phyloP scores from a whole-genome alignment of 2,113 vertebrate genomes.

The Microtus oregoni region DNA sequence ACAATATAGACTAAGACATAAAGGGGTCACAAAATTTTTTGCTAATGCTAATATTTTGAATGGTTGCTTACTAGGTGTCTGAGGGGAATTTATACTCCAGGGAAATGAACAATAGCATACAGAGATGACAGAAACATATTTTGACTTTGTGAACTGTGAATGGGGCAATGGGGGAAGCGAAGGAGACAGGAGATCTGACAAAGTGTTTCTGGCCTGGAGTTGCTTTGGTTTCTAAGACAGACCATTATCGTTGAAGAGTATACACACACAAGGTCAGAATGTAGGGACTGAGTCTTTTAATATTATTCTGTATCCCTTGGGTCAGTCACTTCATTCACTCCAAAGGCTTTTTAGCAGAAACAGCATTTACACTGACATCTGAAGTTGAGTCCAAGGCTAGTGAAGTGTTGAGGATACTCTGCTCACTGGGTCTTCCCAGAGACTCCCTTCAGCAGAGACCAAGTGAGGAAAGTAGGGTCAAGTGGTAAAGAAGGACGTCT shows the following conservation, averaged over 20 bases:
- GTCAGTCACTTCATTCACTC: neutral
- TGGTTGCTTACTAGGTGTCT: neutral
- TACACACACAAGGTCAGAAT: neutral
- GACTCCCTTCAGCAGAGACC: neutral
- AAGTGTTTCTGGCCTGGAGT: neutral
- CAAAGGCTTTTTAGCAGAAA: neutral
- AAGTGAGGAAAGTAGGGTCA: neutral
- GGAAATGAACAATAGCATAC: neutral
- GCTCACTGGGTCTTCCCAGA: neutral
- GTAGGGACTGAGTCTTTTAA: neutral
- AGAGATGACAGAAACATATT: neutral
- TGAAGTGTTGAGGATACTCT: neutral
- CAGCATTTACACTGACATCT: neutral
- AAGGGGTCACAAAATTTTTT: neutral
- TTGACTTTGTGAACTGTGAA: neutral
- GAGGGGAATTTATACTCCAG: neutral
- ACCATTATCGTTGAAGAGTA: neutral
- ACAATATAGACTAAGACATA: neutral
- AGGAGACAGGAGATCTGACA: neutral
- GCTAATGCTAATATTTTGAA: neutral
- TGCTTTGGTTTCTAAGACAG: neutral
- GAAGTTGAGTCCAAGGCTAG: neutral
- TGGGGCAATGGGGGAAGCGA: neutral
- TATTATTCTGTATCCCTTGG: neutral
- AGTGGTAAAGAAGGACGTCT: neutral